These are phyloP conservation scores for Ashinkailepas kermadecensis DNA, from an alignment of 2,888 invertebrate genomes.

Conservation along the genomic window DNA sequence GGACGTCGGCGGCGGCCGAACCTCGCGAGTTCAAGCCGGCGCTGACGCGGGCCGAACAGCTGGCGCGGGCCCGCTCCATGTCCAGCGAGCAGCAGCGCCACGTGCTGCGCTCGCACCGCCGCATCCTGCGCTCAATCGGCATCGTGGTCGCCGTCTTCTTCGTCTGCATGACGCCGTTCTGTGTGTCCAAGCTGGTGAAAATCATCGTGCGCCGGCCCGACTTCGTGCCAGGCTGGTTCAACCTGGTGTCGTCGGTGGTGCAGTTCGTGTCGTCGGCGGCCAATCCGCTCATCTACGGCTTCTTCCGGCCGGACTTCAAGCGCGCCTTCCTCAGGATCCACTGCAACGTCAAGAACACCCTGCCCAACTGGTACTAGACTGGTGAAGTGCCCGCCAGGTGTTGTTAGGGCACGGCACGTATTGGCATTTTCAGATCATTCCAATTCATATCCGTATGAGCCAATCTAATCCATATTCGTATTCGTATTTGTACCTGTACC, in stretches of 20 bases:
- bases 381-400: too few relatives aligned
- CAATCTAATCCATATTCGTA: too few relatives aligned
- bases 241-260: slow-evolving; percentile 24
- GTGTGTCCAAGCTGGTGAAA: slow-evolving; percentile 27
- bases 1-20: too few relatives aligned
- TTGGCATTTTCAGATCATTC: too few relatives aligned
- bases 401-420: too few relatives aligned
- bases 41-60: too few relatives aligned
- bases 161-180: slow-evolving; percentile 28
- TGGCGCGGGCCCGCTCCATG: background rate
- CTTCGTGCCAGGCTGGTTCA: slow-evolving; percentile 25
- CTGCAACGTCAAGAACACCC: background rate
- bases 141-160: slow-evolving; percentile 26
- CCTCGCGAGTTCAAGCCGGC: too few relatives aligned
- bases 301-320: slow-evolving; percentile 26
- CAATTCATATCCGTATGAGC: too few relatives aligned
- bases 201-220: slow-evolving; percentile 13
- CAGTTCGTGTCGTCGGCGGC: slow-evolving; percentile 24
- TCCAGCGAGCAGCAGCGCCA: background rate
- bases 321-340: slow-evolving; percentile 17
- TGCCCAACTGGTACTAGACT: background rate
- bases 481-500: too few relatives aligned
- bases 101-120: background rate
- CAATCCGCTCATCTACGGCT: slow-evolving; percentile 27
- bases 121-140: background rate